Conservation (phyloP, 2,113 vertebrate genomes). For the Oophaga pumilio region DNA sequence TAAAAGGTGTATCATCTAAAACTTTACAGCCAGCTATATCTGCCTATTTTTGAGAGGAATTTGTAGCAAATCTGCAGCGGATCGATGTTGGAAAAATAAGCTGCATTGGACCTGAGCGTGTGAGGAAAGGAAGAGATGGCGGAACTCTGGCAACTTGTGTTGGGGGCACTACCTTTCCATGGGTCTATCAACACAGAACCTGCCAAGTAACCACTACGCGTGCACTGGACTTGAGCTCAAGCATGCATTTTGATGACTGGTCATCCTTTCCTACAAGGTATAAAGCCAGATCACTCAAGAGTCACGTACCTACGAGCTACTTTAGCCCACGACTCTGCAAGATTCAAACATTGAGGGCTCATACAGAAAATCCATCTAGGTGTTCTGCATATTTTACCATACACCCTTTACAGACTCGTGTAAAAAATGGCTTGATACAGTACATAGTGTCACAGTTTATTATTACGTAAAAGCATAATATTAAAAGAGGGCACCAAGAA, state of each 20-base stretch:
- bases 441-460: neutral
- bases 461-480: neutral
- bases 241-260: too few relatives aligned
- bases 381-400: slow-evolving; percentile 8
- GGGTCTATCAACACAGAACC: neutral
- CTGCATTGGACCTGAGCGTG: too few relatives aligned
- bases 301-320: neutral
- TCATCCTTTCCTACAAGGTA: too few relatives aligned
- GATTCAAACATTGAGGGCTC: neutral
- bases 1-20: too few relatives aligned
- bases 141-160: neutral
- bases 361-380: neutral
- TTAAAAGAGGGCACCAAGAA: slow-evolving; percentile 36
- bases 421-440: neutral
- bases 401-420: neutral
- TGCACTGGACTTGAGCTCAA: too few relatives aligned
- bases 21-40: too few relatives aligned
- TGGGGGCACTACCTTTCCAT: neutral
- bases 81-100: too few relatives aligned
- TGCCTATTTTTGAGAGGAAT: too few relatives aligned
- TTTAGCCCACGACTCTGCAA: too few relatives aligned
- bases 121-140: too few relatives aligned
- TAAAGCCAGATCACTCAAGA: too few relatives aligned
- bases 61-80: too few relatives aligned
- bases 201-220: neutral